These are phyloP conservation scores for Drosophila takahashii DNA, from an alignment of 1,140 invertebrate species.

Conservation along the genomic window DNA sequence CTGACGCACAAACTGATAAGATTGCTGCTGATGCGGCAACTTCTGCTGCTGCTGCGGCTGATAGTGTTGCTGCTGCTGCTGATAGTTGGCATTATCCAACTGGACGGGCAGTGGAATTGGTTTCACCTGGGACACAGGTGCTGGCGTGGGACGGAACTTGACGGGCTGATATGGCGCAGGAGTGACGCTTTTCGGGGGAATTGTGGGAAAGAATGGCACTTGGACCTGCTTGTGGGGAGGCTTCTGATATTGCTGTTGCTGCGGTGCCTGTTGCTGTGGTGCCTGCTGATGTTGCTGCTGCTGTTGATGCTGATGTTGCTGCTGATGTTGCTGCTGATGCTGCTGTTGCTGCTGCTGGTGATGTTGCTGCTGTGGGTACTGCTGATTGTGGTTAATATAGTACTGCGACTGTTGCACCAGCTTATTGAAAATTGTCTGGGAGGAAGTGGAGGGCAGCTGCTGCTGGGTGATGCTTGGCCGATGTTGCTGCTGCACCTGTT, in stretches of 20 bases:
- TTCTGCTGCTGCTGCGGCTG: conserved; percentile 69
- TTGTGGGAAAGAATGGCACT: conserved; percentile 85
- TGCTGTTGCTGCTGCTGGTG: conserved; percentile 59
- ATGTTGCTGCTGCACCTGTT: conserved; percentile 27
- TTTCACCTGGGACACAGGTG: conserved; percentile 71
- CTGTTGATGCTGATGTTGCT: conserved; percentile 30
- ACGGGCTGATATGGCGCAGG: conserved; percentile 83
- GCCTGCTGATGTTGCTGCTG: conserved; percentile 63
- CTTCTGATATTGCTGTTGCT: conserved; percentile 64
- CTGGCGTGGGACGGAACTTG: conserved; percentile 77
- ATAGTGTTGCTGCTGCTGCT: conserved; percentile 64
- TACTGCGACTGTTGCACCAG: conserved; percentile 83
- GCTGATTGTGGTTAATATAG: conserved; percentile 85
- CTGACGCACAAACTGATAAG: conserved; percentile 84
- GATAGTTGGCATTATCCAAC: conserved; percentile 67
- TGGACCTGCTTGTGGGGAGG: conserved; percentile 68
- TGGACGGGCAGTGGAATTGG: conserved; percentile 69
- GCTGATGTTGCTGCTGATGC: conserved; percentile 76
- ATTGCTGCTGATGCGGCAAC: conserved; percentile 59
- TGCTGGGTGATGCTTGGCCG: conserved; percentile 63
- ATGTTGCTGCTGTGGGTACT: conserved; percentile 68
- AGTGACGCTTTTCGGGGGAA: conserved; percentile 77
- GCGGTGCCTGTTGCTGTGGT: conserved; percentile 59
- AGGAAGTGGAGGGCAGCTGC: conserved; percentile 59
- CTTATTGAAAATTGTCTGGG: conserved; percentile 72